Percentiles rank a stretch among this genome's conserved stretches.
Evolutionary conservation across 2,797 vertebrate genomes (phyloP).

Genomic region (Sebastes matsubarae): DNA sequence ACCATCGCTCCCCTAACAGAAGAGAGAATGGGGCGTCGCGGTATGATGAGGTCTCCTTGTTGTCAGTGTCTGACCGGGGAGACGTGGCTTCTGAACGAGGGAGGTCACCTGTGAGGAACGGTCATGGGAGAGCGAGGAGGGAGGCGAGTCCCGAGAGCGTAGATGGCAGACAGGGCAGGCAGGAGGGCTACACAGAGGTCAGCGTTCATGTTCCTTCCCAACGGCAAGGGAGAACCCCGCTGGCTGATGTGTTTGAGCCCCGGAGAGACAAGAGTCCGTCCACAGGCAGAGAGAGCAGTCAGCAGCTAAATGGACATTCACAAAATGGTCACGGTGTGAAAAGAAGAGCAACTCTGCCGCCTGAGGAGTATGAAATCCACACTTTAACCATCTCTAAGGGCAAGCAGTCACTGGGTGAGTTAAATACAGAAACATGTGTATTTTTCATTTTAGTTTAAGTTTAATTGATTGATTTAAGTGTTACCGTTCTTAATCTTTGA

Average conservation of each 20-base stretch:
- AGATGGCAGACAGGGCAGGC: slow-evolving; percentile 59
- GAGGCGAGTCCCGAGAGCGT: slow-evolving; percentile 70
- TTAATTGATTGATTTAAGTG: background rate
- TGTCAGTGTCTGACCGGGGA: slow-evolving; percentile 64
- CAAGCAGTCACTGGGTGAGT: slow-evolving; percentile 93
- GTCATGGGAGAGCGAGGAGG: slow-evolving; percentile 57
- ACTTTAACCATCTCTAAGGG: slow-evolving; percentile 90
- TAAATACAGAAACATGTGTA: background rate
- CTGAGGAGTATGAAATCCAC: slow-evolving; percentile 81
- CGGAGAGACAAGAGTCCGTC: slow-evolving; percentile 47
- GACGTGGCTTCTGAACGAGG: slow-evolving; percentile 72
- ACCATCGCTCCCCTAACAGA: slow-evolving; percentile 55
- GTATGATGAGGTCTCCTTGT: slow-evolving; percentile 41
- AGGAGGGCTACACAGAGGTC: slow-evolving; percentile 78
- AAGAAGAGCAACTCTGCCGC: slow-evolving; percentile 25
- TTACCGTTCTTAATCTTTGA: background rate
- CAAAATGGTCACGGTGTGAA: slow-evolving; percentile 55
- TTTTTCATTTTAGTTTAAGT: background rate
- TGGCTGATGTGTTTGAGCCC: slow-evolving; percentile 67
- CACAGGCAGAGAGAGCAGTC: slow-evolving; percentile 30
- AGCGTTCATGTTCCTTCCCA: slow-evolving; percentile 79
- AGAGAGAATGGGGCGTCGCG: slow-evolving; percentile 37
- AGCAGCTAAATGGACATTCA: slow-evolving; percentile 62
- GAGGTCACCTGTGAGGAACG: slow-evolving; percentile 77
- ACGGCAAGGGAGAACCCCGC: slow-evolving; percentile 51